Conservation (phyloP, 2,888 invertebrate species). For the Folsomia candida region DNA sequence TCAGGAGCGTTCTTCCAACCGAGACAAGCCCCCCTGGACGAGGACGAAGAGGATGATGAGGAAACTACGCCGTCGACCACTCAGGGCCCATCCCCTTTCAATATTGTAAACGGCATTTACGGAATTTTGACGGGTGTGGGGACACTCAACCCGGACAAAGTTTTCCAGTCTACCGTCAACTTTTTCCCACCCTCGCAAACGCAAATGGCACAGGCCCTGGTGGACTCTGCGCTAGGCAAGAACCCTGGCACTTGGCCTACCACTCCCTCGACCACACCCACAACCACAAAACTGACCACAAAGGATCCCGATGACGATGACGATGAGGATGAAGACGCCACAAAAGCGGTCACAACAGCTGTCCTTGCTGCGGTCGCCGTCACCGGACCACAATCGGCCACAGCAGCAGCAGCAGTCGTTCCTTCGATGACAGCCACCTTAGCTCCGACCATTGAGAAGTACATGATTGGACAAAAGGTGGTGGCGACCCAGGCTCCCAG, state of each 20-base stretch:
- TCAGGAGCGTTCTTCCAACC: too few relatives aligned
- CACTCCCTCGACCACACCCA: slow-evolving; percentile 20
- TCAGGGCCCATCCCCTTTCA: slow-evolving; percentile 3
- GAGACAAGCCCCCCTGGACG: background rate
- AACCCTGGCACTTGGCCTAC: slow-evolving; percentile 23
- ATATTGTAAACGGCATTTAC: slow-evolving; percentile 16
- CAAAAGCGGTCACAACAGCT: slow-evolving; percentile 11
- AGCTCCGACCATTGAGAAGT: background rate
- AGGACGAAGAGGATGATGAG: slow-evolving; percentile 9
- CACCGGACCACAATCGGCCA: background rate
- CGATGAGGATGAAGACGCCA: slow-evolving; percentile 28
- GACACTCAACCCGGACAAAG: slow-evolving; percentile 1
- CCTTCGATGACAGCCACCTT: background rate
- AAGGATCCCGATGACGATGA: slow-evolving; percentile 14
- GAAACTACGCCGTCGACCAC: slow-evolving; percentile 8
- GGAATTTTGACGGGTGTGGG: slow-evolving; percentile 13
- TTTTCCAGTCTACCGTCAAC: slow-evolving; percentile 19
- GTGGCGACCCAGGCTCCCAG: background rate
- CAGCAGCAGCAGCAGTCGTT: background rate
- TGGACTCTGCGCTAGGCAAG: slow-evolving; percentile 20
- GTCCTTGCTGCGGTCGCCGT: slow-evolving; percentile 2
- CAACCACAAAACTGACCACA: slow-evolving; percentile 27
- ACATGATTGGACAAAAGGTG: background rate
- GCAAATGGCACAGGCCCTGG: slow-evolving; percentile 26
- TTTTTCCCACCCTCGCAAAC: slow-evolving; percentile 32